Base-by-base conservation (phyloP, 2,113 vertebrate genomes). In the Stigmatopora nigra region DNA sequence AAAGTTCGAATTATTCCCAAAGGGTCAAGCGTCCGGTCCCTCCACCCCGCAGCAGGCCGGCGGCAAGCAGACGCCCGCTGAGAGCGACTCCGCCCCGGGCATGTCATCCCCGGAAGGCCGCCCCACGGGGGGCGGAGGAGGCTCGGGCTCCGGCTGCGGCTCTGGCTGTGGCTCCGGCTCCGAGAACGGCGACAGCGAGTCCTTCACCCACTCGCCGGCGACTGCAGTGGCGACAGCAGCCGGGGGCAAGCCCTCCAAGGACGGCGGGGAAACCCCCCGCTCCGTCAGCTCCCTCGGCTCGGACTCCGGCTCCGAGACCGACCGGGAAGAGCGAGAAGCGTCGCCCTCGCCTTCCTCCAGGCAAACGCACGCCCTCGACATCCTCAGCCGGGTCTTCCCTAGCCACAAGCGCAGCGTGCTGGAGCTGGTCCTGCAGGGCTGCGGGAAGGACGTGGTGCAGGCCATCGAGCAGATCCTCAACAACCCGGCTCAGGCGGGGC, bases 391-490 rank as follows among this genome's bases (percentile, higher is more conserved):
- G 25, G 96, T 98, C 51, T 99, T 99, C 84, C 97, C 97, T 41
- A 95, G 92, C 68, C 97, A 98, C 90, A 94, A 95, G 88, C 91
- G 96, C 48, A 93, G 95, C 78, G 95, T 98, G 61, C 89, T 98
- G 83, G 97, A 99, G 90, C 92, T 98, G 65, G 95, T 99, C 55
- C 86, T 99, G 78, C 96, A 98, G 81, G 95, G 95, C 82, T 99
- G 97, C 82, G 95, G 95, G 12, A 96, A 94, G 63, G 95, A 99
- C 79, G 96, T 99, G 90, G 96, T 99, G 25, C 96, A 98, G 89
- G 97, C 97, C 84, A 99, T 99, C 78, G 97, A 99, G 91, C 97
- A 99, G 88, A 95, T 99, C 82, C 93, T 99, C 72, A 98, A 97
- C 91, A 95, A 97, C 90, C 91, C 86, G 22, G 90, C 84, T 46